Evolutionary conservation across 1,140 invertebrate genomes (phyloP).

Genomic region (Penaeus indicus): DNA sequence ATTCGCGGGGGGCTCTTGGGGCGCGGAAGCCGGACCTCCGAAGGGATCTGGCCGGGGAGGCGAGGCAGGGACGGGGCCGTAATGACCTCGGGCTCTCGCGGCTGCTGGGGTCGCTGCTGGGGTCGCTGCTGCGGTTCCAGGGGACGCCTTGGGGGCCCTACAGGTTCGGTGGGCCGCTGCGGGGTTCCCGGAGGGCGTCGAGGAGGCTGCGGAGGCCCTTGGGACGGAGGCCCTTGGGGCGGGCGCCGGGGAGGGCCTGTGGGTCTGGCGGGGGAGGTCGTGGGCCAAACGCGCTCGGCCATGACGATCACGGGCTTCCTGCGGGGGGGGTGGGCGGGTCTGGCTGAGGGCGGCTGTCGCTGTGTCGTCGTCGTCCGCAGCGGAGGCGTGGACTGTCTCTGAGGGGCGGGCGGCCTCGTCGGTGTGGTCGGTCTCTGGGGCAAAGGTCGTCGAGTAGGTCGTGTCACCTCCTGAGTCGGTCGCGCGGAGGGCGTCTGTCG

Average conservation of each 20-base stretch:
- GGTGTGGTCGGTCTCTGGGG: background rate
- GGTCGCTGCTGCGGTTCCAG: conserved; percentile 72
- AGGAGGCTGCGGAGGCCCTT: too few relatives aligned
- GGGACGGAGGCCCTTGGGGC: too few relatives aligned
- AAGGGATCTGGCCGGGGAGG: conserved; percentile 23
- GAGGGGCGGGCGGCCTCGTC: background rate
- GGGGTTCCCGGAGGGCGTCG: too few relatives aligned
- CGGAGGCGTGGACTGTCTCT: background rate
- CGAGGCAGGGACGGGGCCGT: conserved; percentile 32
- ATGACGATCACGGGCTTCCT: too few relatives aligned
- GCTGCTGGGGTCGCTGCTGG: conserved; percentile 72
- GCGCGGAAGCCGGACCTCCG: background rate
- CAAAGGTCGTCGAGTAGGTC: too few relatives aligned
- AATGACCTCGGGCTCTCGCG: conserved; percentile 29
- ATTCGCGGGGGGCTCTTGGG: background rate
- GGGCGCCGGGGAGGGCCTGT: background rate
- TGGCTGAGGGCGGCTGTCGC: background rate
- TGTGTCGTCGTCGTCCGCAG: background rate
- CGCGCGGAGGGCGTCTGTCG: background rate
- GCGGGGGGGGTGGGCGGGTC: background rate
- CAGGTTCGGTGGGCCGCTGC: too few relatives aligned
- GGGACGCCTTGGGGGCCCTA: background rate
- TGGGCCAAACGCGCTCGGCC: too few relatives aligned
- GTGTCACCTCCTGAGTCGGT: background rate
- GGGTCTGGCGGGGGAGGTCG: background rate